Evolutionary conservation across 2,797 vertebrate species (phyloP), one percentile per base, ranked within the genome.

Genomic region (Paguma larvata): DNA sequence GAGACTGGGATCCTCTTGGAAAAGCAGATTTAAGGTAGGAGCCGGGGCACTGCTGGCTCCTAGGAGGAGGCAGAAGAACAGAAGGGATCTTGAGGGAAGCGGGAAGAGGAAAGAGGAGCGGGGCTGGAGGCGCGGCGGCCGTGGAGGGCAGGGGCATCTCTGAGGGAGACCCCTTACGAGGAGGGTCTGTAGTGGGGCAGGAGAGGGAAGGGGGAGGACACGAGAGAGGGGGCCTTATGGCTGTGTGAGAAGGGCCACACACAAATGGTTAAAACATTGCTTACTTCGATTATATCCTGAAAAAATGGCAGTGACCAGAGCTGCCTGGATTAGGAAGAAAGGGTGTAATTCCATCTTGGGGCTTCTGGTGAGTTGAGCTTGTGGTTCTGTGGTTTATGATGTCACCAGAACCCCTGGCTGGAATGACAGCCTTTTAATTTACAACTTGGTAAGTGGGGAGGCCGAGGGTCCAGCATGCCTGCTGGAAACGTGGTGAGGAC

Each of bases 371-470:
- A 97, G 62, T 53, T 67, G 86, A 97, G 97, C 89, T 82, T 98
- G 97, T 95, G 98, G 97, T 86, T 98, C 67, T 97, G 97, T 97
- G 98, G 98, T 92, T 95, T 97, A 93, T 98, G 97, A 98, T 97
- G 94, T 98, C 98, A 98, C 91, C 95, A 94, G 97, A 95, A 85
- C 38, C 95, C 93, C 84, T 77, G 83, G 89, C 75, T 97, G 67
- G 94, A 97, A 96, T 97, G 91, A 97, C 62, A 98, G 95, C 93
- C 88, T 96, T 95, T 94, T 95, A 77, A 94, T 95, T 90, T 92
- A 93, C 89, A 79, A 63, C 89, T 73, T n/a, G 73, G 62, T 51
- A 51, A 87, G 48, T 32, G 77, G 53, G 68, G 77, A 89, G 93
- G 91, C 85, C 0, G 2, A 91, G 88, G 91, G 86, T 96, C 97